Conservation (phyloP, 2,888 invertebrate species). For the Temnothorax rugatulus region DNA sequence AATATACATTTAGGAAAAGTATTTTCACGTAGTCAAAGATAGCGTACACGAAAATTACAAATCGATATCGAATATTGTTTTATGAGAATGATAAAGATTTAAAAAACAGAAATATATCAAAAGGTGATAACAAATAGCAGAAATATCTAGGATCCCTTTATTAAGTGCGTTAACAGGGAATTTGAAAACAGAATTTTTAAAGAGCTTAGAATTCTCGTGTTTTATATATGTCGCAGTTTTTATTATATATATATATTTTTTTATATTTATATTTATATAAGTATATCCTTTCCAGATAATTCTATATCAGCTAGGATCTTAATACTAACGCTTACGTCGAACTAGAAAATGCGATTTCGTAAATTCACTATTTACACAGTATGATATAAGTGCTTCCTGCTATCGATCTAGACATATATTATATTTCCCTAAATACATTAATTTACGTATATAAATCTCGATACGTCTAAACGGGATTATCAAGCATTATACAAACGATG, state of each 20-base stretch:
- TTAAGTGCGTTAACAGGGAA: conserved; percentile 70
- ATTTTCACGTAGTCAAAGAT: background rate
- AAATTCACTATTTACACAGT: conserved; percentile 76
- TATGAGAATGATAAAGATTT: background rate
- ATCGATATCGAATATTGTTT: background rate
- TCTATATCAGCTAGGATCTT: conserved; percentile 74
- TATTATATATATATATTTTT: conserved; percentile 67
- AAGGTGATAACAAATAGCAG: conserved; percentile 22
- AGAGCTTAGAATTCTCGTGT: conserved; percentile 63
- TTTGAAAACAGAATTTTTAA: conserved; percentile 70
- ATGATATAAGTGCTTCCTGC: conserved; percentile 74
- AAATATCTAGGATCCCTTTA: conserved; percentile 57
- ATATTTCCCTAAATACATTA: conserved; percentile 73
- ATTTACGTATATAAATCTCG: conserved; percentile 75
- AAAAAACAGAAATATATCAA: background rate
- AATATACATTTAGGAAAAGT: background rate
- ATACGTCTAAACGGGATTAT: conserved; percentile 74
- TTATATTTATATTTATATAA: conserved; percentile 37
- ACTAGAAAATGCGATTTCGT: conserved; percentile 75
- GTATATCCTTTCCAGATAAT: conserved; percentile 71
- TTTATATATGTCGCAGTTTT: conserved; percentile 71
- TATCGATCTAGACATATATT: conserved; percentile 70
- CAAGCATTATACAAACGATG: conserved; percentile 77
- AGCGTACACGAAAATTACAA: background rate
- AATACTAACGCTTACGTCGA: conserved; percentile 74